Percentiles rank a stretch among this genome's conserved stretches.
phyloP scores from a whole-genome alignment of 2,113 vertebrate species.

The Neoarius graeffei region DNA sequence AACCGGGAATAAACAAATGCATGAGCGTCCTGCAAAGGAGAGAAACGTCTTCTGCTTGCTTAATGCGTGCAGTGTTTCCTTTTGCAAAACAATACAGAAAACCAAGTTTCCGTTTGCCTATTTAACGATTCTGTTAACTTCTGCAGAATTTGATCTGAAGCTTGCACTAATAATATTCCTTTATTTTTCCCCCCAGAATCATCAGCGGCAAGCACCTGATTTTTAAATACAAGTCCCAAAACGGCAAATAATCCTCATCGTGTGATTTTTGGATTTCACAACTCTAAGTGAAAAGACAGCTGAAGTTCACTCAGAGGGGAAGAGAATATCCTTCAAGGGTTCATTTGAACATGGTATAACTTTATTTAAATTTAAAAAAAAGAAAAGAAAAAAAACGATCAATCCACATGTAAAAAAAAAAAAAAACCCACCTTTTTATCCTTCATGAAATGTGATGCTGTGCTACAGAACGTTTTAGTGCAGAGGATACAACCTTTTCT shows the following conservation, averaged over 20 bases:
- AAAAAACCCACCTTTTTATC: neutral
- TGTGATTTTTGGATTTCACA: too few relatives aligned
- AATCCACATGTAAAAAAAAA: too few relatives aligned
- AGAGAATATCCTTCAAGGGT: too few relatives aligned
- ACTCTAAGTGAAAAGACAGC: too few relatives aligned
- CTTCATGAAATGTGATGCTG: neutral
- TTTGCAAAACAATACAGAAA: neutral
- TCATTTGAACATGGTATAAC: too few relatives aligned
- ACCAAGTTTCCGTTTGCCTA: neutral
- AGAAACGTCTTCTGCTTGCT: neutral
- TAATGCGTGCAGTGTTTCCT: neutral
- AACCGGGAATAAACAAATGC: slow-evolving; percentile 21
- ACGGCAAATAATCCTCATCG: too few relatives aligned
- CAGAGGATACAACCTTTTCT: neutral
- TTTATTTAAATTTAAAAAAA: too few relatives aligned
- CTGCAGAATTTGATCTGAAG: neutral
- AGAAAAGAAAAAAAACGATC: too few relatives aligned
- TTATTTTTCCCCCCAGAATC: neutral
- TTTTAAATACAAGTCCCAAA: too few relatives aligned
- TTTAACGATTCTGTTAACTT: neutral
- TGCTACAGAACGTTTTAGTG: neutral
- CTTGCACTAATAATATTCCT: neutral
- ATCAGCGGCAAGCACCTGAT: too few relatives aligned
- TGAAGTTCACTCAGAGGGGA: too few relatives aligned
- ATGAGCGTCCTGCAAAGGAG: neutral